These are phyloP conservation scores for Conistra vaccinii DNA, from an alignment of 2,888 invertebrate genomes.

Conservation along the genomic window DNA sequence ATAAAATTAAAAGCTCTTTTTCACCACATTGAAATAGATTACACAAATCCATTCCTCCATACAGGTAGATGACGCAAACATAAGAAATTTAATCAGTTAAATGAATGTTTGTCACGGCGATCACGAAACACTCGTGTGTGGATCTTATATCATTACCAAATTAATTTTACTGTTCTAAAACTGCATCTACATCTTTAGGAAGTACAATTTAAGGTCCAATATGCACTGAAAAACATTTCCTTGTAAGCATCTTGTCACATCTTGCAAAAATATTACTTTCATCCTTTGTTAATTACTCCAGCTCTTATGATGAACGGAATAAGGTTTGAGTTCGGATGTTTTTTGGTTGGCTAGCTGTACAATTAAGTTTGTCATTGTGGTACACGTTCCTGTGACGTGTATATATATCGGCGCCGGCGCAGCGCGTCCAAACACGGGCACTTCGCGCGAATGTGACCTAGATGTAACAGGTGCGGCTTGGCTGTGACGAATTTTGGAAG, in stretches of 20 bases:
- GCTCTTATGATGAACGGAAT: fast-evolving
- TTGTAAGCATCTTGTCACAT: slow-evolving; percentile 62
- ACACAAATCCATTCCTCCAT: slow-evolving; percentile 30
- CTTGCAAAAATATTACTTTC: slow-evolving; percentile 32
- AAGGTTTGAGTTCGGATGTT: slow-evolving; percentile 30
- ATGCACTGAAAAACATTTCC: slow-evolving; percentile 52
- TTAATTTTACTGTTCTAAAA: slow-evolving; percentile 27
- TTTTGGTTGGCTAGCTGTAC: slow-evolving; percentile 15
- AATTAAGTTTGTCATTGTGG: slow-evolving; percentile 67
- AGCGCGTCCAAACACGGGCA: slow-evolving; percentile 83
- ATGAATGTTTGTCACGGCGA: slow-evolving; percentile 79
- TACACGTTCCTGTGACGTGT: slow-evolving; percentile 83
- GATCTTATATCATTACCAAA: slow-evolving; percentile 71
- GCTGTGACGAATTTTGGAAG: slow-evolving; percentile 65
- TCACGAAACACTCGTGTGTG: slow-evolving; percentile 77
- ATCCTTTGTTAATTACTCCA: background rate
- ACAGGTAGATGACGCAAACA: slow-evolving; percentile 60
- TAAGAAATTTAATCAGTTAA: slow-evolving; percentile 74
- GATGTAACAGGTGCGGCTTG: slow-evolving; percentile 74
- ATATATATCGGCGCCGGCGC: slow-evolving; percentile 86
- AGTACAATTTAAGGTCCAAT: slow-evolving; percentile 39
- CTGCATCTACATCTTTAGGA: slow-evolving; percentile 8
- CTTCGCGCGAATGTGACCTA: slow-evolving; percentile 88
- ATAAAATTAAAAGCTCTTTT: background rate
- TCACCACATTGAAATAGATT: slow-evolving; percentile 4